Evolutionary conservation across 2,888 invertebrate species (phyloP).

Genomic region (Cremastinae sp.): DNA sequence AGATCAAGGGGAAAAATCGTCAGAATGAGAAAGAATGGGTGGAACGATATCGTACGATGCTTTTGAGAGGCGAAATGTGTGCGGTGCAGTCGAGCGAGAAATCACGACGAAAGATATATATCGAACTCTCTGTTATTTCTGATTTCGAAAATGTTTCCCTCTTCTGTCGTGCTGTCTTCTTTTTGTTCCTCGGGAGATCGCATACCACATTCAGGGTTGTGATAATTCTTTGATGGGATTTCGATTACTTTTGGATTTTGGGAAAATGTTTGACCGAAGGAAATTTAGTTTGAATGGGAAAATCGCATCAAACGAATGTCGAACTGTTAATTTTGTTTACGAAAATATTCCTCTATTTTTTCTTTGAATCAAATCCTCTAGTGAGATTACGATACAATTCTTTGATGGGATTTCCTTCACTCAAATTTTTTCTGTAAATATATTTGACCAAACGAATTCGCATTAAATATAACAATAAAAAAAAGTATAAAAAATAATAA

Average conservation of each 20-base stretch:
- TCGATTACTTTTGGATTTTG: no score
- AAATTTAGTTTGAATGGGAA: not conserved
- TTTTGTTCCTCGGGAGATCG: not conserved
- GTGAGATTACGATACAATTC: no score
- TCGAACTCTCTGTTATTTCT: slow-evolving; percentile 41
- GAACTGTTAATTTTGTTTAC: no score
- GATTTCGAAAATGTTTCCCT: slow-evolving; percentile 40
- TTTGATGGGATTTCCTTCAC: no score
- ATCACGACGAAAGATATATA: slow-evolving; percentile 46
- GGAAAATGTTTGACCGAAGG: not conserved
- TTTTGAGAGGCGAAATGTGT: slow-evolving; percentile 25
- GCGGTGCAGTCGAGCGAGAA: slow-evolving; percentile 57
- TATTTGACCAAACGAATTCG: no score
- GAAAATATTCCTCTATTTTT: no score
- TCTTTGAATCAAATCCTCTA: no score
- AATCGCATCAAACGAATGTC: no score
- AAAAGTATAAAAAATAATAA: no score
- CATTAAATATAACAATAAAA: no score
- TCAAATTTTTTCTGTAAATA: no score
- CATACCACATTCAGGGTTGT: not conserved
- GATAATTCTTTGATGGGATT: not conserved
- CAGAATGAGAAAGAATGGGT: slow-evolving; percentile 23
- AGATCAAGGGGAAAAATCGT: slow-evolving; percentile 18
- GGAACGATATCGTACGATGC: slow-evolving; percentile 4
- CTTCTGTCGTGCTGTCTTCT: slow-evolving; percentile 25